These are phyloP conservation scores for Dicrostonyx torquatus DNA, from an alignment of 2,797 vertebrate genomes.

Conservation along the genomic window DNA sequence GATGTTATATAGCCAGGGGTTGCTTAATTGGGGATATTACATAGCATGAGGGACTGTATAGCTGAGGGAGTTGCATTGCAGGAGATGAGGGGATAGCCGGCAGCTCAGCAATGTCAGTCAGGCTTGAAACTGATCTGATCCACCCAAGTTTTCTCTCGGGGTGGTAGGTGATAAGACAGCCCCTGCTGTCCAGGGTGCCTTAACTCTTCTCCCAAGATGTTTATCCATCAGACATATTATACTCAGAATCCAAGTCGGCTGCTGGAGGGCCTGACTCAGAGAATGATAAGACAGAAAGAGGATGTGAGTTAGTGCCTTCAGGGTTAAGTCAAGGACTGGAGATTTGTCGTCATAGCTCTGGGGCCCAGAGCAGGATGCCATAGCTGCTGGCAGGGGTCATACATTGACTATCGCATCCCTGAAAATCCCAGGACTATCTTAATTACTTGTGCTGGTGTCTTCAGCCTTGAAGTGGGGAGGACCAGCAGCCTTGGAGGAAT, in stretches of 20 bases:
- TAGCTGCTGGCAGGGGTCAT: neutral
- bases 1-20: neutral
- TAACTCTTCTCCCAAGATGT: neutral
- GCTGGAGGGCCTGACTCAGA: neutral
- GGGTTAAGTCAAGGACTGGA: neutral
- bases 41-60: neutral
- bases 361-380: neutral
- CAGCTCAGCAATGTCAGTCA: no score
- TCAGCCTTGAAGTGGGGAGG: neutral
- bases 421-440: neutral
- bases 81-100: neutral
- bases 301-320: neutral
- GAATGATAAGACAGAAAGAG: neutral
- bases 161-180: neutral
- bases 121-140: neutral
- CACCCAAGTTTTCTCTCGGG: neutral
- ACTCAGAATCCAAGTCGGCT: neutral
- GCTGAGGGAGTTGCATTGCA: neutral
- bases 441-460: neutral
- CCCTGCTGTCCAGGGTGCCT: neutral
- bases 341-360: neutral
- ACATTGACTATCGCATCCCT: neutral
- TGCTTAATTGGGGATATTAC: neutral
- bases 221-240: neutral
- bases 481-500: neutral